Conservation (phyloP, 2,113 vertebrate species). For the Toxotes jaculatrix region DNA sequence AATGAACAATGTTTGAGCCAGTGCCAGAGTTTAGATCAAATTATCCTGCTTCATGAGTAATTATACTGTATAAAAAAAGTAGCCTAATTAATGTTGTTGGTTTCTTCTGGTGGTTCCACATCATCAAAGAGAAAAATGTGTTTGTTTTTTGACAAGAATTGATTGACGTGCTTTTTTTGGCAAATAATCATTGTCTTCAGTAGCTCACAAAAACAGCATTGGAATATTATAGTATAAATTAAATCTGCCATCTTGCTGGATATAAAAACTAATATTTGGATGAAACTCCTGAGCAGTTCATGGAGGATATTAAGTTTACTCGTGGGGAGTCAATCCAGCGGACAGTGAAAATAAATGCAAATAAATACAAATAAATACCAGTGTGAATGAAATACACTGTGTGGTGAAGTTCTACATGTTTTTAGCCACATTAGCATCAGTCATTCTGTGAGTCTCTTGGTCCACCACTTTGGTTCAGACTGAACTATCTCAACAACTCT, state of each 20-base stretch:
- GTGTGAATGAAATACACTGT: not conserved
- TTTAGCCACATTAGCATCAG: not conserved
- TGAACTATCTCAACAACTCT: not conserved
- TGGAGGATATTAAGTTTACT: conserved; percentile 1
- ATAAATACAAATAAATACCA: not conserved
- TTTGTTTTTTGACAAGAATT: conserved; percentile 1
- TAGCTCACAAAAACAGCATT: conserved; percentile 7
- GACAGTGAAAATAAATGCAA: not conserved
- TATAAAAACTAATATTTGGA: conserved; percentile 14
- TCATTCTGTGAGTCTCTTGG: not conserved
- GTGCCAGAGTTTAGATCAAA: conserved; percentile 19
- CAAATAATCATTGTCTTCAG: conserved; percentile 13
- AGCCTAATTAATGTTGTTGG: conserved; percentile 9
- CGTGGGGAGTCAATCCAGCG: not conserved
- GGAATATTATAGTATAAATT: conserved; percentile 9
- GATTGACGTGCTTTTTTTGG: conserved; percentile 6
- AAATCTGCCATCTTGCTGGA: not conserved
- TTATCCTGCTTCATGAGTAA: conserved; percentile 16
- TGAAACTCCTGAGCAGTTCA: not conserved
- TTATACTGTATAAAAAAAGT: not conserved
- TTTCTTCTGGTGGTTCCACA: conserved; percentile 1
- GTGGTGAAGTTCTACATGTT: not conserved
- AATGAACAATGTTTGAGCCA: conserved; percentile 23
- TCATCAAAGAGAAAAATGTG: not conserved
- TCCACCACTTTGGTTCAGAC: not conserved